Evolutionary conservation across 2,888 invertebrate species (phyloP), one percentile per base, ranked within the genome.

Genomic region (Cataglyphis livida): DNA sequence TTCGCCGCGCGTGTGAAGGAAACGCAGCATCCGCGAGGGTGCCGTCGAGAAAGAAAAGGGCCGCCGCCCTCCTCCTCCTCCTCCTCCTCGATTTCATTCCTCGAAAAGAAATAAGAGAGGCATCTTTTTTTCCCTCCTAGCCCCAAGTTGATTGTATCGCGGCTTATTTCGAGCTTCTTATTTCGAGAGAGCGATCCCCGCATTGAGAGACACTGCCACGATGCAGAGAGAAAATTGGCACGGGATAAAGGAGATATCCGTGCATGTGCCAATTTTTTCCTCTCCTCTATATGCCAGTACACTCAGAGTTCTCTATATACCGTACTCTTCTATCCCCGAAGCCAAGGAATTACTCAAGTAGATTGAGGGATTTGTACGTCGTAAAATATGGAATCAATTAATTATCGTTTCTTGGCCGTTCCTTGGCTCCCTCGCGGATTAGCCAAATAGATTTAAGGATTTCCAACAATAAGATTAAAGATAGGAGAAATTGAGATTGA

Each of bases 231-330:
- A 35, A 79, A 71, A 70, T 71, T 64, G 71, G 78, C 78, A 71
- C 59, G 21, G 44, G 59, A 71, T 71, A 44, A 70, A 70, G 21
- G 25, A 79, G 71, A 79, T 71, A 25, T 48, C 78, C 61, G 68
- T 66, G 61, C 78, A 70, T 78, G 32, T 65, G 78, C 62, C 83
- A 84, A 86, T 86, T 83, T 84, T 84, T 84, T 86, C 62, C 79
- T 68, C 84, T 44, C 10, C 57, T 57, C 68, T 25, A 25, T n/a
- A 51, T 51, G 48, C 79, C 25, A 21, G 25, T 25, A 25, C 25
- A 1, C 25, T 25, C 25, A 64, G 65, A 75, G 48, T 65, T 73
- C 81, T 62, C 68, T 18, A n/a, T 18, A n/a, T 54, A n/a, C 51
- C 54, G 12, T 35, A 28, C 15, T 57, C 15, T 44, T 44, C 44